phyloP scores from a whole-genome alignment of 2,797 vertebrate genomes.

The Bradypus variegatus region DNA sequence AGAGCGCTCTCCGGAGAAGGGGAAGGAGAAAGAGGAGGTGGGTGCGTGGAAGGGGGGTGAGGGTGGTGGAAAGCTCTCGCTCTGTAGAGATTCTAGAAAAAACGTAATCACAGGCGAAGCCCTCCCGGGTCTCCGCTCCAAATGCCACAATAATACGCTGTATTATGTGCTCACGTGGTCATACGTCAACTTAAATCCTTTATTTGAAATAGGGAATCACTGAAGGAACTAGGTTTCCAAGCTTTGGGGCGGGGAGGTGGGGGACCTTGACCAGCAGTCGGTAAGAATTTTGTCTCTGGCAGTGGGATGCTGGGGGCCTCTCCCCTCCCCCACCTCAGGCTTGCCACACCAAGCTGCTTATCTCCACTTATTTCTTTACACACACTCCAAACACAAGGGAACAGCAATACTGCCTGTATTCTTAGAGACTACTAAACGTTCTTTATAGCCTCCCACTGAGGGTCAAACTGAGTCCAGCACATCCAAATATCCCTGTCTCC shows the following conservation, averaged over 20 bases:
- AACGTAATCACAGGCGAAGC: slow-evolving; percentile 88
- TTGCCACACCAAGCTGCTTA: not conserved
- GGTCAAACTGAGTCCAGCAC: slow-evolving; percentile 32
- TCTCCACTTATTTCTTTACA: slow-evolving; percentile 63
- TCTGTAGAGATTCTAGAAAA: slow-evolving; percentile 86
- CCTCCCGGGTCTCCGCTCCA: slow-evolving; percentile 86
- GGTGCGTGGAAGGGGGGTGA: slow-evolving; percentile 57
- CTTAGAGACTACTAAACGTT: slow-evolving; percentile 57
- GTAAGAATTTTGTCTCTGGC: slow-evolving; percentile 61
- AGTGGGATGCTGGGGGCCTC: slow-evolving; percentile 18
- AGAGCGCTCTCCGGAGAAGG: slow-evolving; percentile 72
- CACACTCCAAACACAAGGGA: slow-evolving; percentile 59
- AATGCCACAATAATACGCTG: slow-evolving; percentile 90
- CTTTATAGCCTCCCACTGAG: slow-evolving; percentile 52
- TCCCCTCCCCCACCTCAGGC: not conserved
- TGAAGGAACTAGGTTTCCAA: slow-evolving; percentile 86
- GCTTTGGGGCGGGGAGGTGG: slow-evolving; percentile 49
- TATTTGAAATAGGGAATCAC: slow-evolving; percentile 95
- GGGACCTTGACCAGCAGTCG: slow-evolving; percentile 58
- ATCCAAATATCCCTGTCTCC: not conserved
- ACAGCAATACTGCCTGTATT: slow-evolving; percentile 50
- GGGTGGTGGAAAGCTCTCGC: slow-evolving; percentile 76
- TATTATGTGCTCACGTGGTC: slow-evolving; percentile 98
- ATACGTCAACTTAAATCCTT: slow-evolving; percentile 97
- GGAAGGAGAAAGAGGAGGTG: slow-evolving; percentile 63